These are phyloP conservation scores for Threskiornis aethiopicus DNA, from an alignment of 2,797 vertebrate genomes.

Conservation along the genomic window DNA sequence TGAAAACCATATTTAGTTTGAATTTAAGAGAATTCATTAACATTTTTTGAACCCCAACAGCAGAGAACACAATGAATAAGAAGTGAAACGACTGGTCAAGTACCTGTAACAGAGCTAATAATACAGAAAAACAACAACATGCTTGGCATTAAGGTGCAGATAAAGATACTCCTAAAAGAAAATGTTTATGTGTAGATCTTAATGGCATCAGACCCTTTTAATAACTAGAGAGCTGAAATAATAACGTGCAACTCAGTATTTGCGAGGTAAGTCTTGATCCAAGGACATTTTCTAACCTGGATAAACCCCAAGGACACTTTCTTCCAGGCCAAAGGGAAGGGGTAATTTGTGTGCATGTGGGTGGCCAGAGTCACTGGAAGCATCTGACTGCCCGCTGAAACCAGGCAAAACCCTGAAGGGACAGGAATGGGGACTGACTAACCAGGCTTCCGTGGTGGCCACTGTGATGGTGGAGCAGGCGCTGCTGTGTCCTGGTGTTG, in stretches of 20 bases:
- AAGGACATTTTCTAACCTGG: neutral
- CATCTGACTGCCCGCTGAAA: neutral
- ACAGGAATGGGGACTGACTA: accelerated
- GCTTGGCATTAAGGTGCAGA: neutral
- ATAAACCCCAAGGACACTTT: accelerated
- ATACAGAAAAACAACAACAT: neutral
- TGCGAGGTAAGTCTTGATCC: neutral
- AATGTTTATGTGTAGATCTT: neutral
- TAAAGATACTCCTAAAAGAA: neutral
- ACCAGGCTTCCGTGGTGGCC: neutral
- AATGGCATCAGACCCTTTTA: neutral
- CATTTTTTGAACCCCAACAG: neutral
- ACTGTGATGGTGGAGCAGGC: neutral
- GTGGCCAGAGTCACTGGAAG: neutral
- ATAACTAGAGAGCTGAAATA: neutral
- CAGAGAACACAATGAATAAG: neutral
- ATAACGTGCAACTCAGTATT: neutral
- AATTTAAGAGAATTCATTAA: neutral
- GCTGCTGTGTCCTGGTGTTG: neutral
- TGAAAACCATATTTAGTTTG: neutral
- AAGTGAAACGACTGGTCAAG: neutral
- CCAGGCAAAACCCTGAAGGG: neutral
- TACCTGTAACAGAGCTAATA: neutral
- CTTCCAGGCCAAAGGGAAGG: neutral
- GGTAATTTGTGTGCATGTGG: neutral